These are phyloP conservation scores for Fopius arisanus DNA, from an alignment of 1,140 invertebrate species.

Conservation along the genomic window DNA sequence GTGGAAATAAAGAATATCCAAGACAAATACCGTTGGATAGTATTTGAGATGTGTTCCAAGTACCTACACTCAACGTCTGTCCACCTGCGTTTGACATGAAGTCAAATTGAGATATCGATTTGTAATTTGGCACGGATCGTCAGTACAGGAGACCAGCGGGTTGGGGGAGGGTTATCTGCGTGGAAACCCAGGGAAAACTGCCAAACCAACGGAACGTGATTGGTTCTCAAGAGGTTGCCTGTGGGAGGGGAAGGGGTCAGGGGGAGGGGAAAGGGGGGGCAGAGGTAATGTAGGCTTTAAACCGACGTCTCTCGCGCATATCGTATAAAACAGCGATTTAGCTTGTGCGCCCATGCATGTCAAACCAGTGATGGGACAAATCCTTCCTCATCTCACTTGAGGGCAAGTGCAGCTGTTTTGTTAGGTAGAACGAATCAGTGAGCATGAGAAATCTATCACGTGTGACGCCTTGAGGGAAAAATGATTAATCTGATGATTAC, in stretches of 20 bases:
- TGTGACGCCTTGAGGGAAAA: background rate
- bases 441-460: background rate
- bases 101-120: constrained; percentile 45
- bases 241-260: background rate
- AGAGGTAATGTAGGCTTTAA: constrained; percentile 24
- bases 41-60: background rate
- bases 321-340: constrained; percentile 31
- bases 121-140: constrained; percentile 43
- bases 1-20: too few relatives aligned
- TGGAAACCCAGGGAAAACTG: background rate
- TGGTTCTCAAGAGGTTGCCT: constrained; percentile 32
- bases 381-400: background rate
- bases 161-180: background rate
- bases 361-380: constrained; percentile 12
- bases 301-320: constrained; percentile 19
- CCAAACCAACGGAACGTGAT: constrained; percentile 38
- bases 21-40: background rate
- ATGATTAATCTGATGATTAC: too few relatives aligned
- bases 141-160: constrained; percentile 17
- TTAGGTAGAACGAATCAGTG: background rate
- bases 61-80: background rate
- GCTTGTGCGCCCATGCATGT: constrained; percentile 19
- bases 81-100: constrained; percentile 41
- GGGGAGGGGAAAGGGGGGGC: background rate
- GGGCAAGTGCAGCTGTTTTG: background rate